Base-by-base conservation (phyloP, 2,888 invertebrate species). In the Cephus runcator region DNA sequence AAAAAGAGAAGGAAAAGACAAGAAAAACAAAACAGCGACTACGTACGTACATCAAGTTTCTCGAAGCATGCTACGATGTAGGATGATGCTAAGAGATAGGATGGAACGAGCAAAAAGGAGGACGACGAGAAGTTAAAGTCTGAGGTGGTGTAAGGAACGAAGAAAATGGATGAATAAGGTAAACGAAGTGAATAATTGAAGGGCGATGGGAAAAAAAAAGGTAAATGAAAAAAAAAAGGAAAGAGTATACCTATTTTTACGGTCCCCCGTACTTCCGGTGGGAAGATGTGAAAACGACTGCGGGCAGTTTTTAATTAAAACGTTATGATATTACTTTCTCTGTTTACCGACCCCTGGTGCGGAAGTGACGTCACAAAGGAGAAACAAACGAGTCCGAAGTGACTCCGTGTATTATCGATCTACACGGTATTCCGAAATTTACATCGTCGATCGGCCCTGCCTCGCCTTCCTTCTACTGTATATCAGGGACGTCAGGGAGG, bases 221-320 rank as follows among this genome's bases (percentile, higher is more conserved):
- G 23, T 23, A 6, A 56, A 6, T 56, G 40, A 23, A 23, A 23
- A 56, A 6, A 40, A 56, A 56, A 23, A 23, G 56, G 56, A 56
- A 23, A 1, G 6, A 56, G 23, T 56, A 56, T 23, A 56, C 23
- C 9, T 56, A 23, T 23, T 0, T 23, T 56, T 56, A 56, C 23
- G 6, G 23, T 9, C 2, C 56, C 56, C 9, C 56, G 23, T 56
- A 56, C 9, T 23, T 56, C 9, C 56, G 6, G 56, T 2, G 9
- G 56, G 56, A 23, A 56, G 23, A 56, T 23, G 23, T 9, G 23
- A 34, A 11, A 33, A 12, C 31, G 71, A 31, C 75, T 75, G 69
- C 4, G 30, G 73, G 75, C 73, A 40, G 56, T 76, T 79, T 78
- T 77, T 78, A 79, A 79, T 79, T 79, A 76, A 79, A 76, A 78